phyloP scores from a whole-genome alignment of 1,140 invertebrate genomes.

The Microvelia longipes region DNA sequence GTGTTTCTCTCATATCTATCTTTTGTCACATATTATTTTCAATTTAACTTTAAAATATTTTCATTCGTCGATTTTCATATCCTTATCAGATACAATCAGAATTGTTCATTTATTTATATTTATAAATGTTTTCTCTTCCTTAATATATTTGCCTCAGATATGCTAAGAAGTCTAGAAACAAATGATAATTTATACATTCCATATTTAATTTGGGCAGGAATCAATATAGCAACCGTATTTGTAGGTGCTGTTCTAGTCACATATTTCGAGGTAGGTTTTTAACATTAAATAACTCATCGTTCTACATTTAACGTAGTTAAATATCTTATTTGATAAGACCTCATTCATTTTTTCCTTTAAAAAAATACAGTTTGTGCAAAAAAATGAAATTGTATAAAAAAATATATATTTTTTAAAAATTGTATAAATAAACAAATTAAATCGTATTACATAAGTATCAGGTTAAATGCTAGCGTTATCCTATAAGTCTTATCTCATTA shows the following conservation, averaged over 20 bases:
- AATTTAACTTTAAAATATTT: too few relatives aligned
- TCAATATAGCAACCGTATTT: slow-evolving; percentile 62
- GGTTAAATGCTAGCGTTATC: too few relatives aligned
- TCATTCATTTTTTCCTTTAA: neutral
- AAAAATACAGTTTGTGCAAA: neutral
- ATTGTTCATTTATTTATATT: too few relatives aligned
- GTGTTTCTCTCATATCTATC: too few relatives aligned
- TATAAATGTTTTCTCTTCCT: too few relatives aligned
- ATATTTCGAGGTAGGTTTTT: slow-evolving; percentile 55
- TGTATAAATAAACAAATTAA: neutral
- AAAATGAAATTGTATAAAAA: neutral
- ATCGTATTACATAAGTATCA: neutral
- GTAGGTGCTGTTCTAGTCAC: slow-evolving; percentile 71
- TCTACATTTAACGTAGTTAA: neutral
- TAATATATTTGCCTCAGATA: too few relatives aligned
- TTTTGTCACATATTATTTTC: too few relatives aligned
- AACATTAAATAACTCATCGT: neutral
- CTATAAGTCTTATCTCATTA: too few relatives aligned
- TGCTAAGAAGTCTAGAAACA: neutral
- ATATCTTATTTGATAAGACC: neutral
- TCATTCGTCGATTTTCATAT: too few relatives aligned
- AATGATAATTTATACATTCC: slow-evolving; percentile 33
- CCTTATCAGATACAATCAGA: too few relatives aligned
- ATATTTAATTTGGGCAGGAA: slow-evolving; percentile 58
- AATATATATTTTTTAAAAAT: neutral